These are phyloP conservation scores for Watsonalla cultraria DNA, from an alignment of 2,888 invertebrate species.

Conservation along the genomic window DNA sequence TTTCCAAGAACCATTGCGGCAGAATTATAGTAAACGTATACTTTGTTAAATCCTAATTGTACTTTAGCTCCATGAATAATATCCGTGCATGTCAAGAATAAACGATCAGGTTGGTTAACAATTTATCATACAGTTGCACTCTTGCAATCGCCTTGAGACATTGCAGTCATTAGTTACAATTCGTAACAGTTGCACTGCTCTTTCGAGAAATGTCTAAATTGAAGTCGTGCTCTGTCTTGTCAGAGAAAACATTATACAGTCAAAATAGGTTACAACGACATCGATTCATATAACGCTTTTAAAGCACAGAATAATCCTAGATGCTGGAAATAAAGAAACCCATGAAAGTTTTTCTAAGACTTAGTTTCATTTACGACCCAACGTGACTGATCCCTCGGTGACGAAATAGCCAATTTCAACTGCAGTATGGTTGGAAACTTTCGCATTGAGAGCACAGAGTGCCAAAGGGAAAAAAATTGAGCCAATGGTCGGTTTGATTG, in stretches of 20 bases:
- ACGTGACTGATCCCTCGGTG: too few species aligned
- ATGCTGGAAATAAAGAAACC: too few species aligned
- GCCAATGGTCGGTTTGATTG: constrained; percentile 8
- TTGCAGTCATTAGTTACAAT: constrained; percentile 58
- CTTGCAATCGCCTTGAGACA: constrained; percentile 45
- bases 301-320: too few species aligned
- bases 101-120: constrained; percentile 46
- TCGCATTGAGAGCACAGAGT: constrained; percentile 3
- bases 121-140: constrained; percentile 53
- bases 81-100: constrained; percentile 41
- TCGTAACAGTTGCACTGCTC: constrained; percentile 58
- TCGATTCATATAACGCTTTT: too few species aligned
- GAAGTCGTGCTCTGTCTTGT: constrained; percentile 8
- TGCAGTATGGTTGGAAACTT: too few species aligned
- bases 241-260: constrained; percentile 5
- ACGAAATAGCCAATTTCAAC: too few species aligned
- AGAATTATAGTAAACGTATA: constrained; percentile 21
- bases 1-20: constrained; percentile 20
- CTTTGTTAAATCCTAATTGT: constrained; percentile 21
- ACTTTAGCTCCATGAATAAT: constrained; percentile 26
- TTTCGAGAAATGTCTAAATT: constrained; percentile 50
- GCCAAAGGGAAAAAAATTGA: constrained; percentile 35
- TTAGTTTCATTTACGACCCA: too few species aligned
- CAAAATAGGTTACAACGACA: constrained; percentile 6
- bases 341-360: too few species aligned